Conservation (phyloP, 1,140 invertebrate species). For the Dermatophagoides farinae region DNA sequence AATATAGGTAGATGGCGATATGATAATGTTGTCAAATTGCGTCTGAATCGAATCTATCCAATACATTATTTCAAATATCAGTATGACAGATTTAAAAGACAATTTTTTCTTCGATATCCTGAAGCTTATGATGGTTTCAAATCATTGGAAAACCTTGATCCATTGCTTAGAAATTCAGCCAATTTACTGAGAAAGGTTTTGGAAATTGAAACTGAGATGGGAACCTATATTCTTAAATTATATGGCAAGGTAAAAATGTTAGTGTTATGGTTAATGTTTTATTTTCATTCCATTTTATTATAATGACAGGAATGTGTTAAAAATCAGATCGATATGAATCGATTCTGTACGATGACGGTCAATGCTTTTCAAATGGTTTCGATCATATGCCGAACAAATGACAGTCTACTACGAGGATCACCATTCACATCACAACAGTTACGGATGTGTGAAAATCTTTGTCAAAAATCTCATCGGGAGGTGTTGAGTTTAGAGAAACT, state of each 20-base stretch:
- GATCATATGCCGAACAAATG: neutral
- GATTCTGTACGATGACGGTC: neutral
- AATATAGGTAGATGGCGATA: neutral
- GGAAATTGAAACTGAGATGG: neutral
- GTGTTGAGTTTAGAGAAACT: neutral
- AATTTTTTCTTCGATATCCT: neutral
- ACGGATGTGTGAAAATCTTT: neutral
- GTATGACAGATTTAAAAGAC: neutral
- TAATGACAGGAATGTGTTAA: neutral
- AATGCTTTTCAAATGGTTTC: neutral
- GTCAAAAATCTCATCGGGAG: neutral
- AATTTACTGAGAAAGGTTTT: neutral
- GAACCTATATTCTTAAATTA: neutral
- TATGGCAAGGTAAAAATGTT: neutral
- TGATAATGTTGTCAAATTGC: neutral
- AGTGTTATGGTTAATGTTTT: neutral
- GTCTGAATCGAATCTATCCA: neutral
- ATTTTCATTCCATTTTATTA: neutral
- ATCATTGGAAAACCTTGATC: neutral
- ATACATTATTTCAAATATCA: neutral
- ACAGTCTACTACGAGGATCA: neutral
- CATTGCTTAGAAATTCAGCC: neutral
- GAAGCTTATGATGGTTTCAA: neutral
- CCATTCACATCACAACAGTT: neutral
- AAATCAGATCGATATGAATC: constrained; percentile 3